Conservation (phyloP, 2,797 vertebrate genomes). For the Eulemur coronatus region DNA sequence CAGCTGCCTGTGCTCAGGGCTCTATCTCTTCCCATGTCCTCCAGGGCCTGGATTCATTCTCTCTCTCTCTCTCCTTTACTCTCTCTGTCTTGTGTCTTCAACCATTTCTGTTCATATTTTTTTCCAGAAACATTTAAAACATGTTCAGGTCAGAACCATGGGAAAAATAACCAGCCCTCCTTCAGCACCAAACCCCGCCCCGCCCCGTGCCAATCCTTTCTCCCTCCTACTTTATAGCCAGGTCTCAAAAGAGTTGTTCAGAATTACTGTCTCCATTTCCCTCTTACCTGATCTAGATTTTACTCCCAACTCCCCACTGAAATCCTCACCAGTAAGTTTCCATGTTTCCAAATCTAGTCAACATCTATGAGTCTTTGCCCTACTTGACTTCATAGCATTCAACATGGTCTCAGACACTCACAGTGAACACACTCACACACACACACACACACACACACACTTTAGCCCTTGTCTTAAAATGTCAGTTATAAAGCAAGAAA, state of each 20-base stretch:
- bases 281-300: neutral
- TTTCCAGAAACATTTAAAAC: neutral
- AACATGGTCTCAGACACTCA: neutral
- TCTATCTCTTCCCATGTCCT: neutral
- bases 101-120: neutral
- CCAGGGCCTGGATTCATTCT: neutral
- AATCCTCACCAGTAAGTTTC: neutral
- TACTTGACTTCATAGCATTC: neutral
- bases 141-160: neutral
- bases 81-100: neutral
- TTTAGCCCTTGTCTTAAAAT: slow-evolving; percentile 32
- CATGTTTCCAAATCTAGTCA: neutral
- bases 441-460: no score
- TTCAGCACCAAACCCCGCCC: neutral
- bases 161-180: neutral
- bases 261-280: neutral
- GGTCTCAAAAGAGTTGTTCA: neutral
- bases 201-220: neutral
- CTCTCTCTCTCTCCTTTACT: neutral
- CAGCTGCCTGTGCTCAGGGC: neutral
- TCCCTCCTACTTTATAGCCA: neutral
- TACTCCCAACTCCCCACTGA: neutral
- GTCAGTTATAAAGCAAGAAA: neutral
- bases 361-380: neutral
- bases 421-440: neutral